Evolutionary conservation across 2,113 vertebrate species (phyloP).

Genomic region (Mus pahari): DNA sequence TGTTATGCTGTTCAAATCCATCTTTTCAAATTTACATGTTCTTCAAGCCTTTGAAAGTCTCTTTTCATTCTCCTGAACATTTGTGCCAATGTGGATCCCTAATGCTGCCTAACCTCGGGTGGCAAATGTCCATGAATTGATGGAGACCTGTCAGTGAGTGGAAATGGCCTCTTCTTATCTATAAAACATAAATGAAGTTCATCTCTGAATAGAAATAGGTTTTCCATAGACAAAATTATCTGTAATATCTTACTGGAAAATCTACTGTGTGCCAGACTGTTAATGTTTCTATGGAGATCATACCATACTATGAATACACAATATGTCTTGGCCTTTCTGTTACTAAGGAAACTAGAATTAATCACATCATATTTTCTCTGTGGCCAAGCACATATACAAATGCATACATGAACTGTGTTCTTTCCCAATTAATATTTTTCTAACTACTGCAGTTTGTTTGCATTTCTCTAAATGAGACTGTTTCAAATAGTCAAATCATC

Average conservation of each 20-base stretch:
- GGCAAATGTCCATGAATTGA: not conserved
- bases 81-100: fast-evolving
- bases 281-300: slow-evolving; percentile 26
- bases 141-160: not conserved
- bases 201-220: slow-evolving; percentile 48
- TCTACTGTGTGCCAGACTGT: not conserved
- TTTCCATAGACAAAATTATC: slow-evolving; percentile 36
- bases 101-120: fast-evolving
- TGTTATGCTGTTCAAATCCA: not conserved
- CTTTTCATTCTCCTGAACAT: not conserved
- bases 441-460: not conserved
- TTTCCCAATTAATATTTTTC: not conserved
- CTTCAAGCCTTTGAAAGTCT: not conserved
- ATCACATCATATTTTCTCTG: slow-evolving; percentile 3
- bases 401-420: not conserved
- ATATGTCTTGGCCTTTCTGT: slow-evolving; percentile 1
- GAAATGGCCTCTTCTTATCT: not conserved
- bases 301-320: slow-evolving; percentile 5
- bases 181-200: not conserved
- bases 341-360: slow-evolving; percentile 64
- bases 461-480: slow-evolving; percentile 5
- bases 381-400: not conserved
- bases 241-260: slow-evolving; percentile 49
- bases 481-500: slow-evolving; percentile 9
- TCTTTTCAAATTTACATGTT: not conserved